phyloP scores from a whole-genome alignment of 2,113 vertebrate species.

The Lagopus leucura region DNA sequence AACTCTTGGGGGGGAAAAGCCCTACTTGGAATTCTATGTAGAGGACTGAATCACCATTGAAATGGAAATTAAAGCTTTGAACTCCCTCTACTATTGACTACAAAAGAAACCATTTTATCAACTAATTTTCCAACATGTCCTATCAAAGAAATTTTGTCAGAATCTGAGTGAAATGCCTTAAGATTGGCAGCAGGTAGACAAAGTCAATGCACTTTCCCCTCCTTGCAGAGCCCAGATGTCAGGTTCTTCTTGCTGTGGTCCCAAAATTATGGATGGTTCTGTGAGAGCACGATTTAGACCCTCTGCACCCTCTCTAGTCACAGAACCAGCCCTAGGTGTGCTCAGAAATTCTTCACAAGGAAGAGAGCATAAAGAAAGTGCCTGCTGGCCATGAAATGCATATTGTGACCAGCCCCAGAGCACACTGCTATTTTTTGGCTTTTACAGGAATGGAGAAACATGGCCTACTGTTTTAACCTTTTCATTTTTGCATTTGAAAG shows the following conservation, averaged over 20 bases:
- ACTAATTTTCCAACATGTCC: neutral
- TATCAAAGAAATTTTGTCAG: neutral
- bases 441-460: neutral
- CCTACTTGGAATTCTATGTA: neutral
- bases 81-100: neutral
- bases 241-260: neutral
- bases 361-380: neutral
- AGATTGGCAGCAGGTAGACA: neutral
- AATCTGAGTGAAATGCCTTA: neutral
- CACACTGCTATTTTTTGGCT: neutral
- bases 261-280: neutral
- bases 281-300: neutral
- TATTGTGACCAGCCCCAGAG: neutral
- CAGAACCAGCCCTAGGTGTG: neutral
- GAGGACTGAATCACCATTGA: neutral
- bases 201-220: neutral
- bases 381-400: neutral
- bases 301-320: neutral
- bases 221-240: neutral
- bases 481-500: neutral
- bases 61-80: constrained; percentile 40
- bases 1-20: neutral
- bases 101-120: neutral
- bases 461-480: neutral
- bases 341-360: neutral